Conservation (phyloP, 2,797 vertebrate genomes). For the Enteromius unitaeniatus region DNA sequence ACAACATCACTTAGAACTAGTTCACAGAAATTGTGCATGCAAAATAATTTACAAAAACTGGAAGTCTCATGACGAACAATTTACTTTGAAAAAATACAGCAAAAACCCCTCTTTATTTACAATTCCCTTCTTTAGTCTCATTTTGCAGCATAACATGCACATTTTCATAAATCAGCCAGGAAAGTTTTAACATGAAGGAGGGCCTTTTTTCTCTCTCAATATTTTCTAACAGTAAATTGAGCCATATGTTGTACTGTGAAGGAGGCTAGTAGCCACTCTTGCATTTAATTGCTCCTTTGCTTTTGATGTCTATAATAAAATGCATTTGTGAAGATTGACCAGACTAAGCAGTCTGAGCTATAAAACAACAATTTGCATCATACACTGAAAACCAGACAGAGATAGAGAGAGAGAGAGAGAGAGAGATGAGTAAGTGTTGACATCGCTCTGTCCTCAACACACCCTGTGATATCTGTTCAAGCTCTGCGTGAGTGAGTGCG, state of each 20-base stretch:
- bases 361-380: neutral
- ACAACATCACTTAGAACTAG: neutral
- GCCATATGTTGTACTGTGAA: neutral
- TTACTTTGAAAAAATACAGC: neutral
- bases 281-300: neutral
- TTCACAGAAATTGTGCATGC: neutral
- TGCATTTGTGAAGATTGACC: neutral
- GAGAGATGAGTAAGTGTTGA: conserved; percentile 2
- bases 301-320: neutral
- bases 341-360: neutral
- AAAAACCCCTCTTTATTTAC: neutral
- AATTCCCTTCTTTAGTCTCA: neutral
- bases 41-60: too few relatives aligned
- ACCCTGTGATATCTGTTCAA: conserved; percentile 7
- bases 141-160: neutral
- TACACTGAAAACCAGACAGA: neutral
- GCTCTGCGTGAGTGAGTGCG: neutral
- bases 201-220: neutral
- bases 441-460: conserved; percentile 11
- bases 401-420: too few relatives aligned
- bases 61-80: neutral
- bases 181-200: neutral
- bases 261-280: neutral
- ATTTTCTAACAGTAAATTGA: neutral
- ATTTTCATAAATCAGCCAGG: neutral